These are phyloP conservation scores for Poeciliopsis prolifica DNA, from an alignment of 2,113 vertebrate species.

Conservation along the genomic window DNA sequence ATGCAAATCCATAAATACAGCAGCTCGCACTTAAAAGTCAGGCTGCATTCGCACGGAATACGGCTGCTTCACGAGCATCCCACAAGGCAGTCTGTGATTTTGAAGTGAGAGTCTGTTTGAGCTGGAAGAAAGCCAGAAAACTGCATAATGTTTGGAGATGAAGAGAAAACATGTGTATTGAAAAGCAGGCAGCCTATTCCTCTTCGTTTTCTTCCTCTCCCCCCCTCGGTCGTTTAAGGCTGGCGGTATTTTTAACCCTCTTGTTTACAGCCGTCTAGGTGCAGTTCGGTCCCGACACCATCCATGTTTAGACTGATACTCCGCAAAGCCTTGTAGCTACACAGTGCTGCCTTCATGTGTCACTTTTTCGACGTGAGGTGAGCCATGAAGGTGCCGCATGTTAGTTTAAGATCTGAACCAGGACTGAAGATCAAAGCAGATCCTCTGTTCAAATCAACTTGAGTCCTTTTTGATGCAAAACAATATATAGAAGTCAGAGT, in stretches of 20 bases:
- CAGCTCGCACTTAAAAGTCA: background rate
- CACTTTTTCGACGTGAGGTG: conserved; percentile 10
- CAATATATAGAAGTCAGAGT: no score
- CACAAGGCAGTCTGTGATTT: conserved; percentile 38
- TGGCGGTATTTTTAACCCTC: conserved; percentile 53
- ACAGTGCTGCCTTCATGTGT: conserved; percentile 1
- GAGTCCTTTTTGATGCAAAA: no score
- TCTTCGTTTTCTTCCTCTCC: conserved; percentile 9
- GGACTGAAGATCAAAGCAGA: background rate
- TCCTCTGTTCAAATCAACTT: background rate
- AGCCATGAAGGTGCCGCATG: background rate
- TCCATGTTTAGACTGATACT: conserved; percentile 38
- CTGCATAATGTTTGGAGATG: conserved; percentile 58
- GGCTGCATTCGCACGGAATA: conserved; percentile 27
- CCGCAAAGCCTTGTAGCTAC: background rate
- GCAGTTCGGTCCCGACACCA: conserved; percentile 34
- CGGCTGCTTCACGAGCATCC: conserved; percentile 20
- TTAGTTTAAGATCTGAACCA: background rate
- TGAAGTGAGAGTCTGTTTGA: conserved; percentile 45
- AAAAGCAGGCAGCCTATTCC: conserved; percentile 44
- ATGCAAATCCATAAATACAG: conserved; percentile 32
- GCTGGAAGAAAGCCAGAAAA: conserved; percentile 54
- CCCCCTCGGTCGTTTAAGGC: conserved; percentile 27
- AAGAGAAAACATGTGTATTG: conserved; percentile 50
- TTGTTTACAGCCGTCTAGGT: conserved; percentile 40